Conservation (phyloP, 2,797 vertebrate genomes). For the Erethizon dorsatum region DNA sequence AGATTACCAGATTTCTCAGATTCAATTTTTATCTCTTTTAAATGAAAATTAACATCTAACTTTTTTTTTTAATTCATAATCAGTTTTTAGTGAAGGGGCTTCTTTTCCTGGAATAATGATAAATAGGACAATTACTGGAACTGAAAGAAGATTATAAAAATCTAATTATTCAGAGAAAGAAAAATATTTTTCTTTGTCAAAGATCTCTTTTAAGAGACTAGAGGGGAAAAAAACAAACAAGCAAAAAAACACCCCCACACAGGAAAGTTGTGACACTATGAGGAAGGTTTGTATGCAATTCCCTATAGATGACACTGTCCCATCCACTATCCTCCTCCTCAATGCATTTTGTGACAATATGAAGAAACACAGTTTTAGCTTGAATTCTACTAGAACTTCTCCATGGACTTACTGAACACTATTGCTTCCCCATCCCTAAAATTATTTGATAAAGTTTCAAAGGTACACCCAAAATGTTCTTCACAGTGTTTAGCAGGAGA, state of each 20-base stretch:
- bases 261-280: background rate
- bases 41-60: background rate
- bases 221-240: background rate
- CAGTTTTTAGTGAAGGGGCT: background rate
- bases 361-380: background rate
- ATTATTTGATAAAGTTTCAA: conserved; percentile 5
- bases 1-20: conserved; percentile 15
- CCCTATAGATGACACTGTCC: background rate
- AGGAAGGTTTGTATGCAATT: conserved; percentile 20
- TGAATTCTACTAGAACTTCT: background rate
- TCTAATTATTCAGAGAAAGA: conserved; percentile 13
- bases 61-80: conserved; percentile 23
- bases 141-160: background rate
- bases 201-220: conserved; percentile 11
- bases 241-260: background rate
- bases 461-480: background rate
- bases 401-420: background rate
- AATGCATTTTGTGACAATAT: background rate
- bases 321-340: background rate
- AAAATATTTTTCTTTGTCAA: conserved; percentile 14
- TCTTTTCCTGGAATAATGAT: background rate
- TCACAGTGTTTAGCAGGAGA: background rate
- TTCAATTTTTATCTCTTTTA: conserved; percentile 44
- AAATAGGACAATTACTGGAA: background rate
- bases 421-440: background rate